Conservation (phyloP, 1,140 invertebrate species). For the Cephus cinctus region DNA sequence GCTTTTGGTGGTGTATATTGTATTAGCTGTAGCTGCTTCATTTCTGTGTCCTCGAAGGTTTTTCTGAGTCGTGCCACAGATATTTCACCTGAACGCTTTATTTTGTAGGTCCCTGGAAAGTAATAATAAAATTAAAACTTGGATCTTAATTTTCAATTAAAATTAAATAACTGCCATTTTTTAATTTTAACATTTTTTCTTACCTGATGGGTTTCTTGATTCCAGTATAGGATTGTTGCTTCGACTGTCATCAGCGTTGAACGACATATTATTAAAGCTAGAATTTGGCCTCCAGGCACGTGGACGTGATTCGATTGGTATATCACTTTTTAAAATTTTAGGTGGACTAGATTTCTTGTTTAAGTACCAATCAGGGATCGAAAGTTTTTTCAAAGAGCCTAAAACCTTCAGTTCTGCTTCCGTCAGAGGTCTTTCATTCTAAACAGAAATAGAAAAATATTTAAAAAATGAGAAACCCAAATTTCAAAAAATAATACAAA, state of each 20-base stretch:
- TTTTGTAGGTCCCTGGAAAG: too few relatives aligned
- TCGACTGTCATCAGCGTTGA: background rate
- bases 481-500: too few relatives aligned
- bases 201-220: background rate
- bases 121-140: background rate
- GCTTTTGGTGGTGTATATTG: too few relatives aligned
- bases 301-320: slow-evolving; percentile 21
- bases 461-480: too few relatives aligned
- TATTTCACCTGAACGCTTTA: too few relatives aligned
- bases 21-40: too few relatives aligned
- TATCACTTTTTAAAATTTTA: slow-evolving; percentile 25
- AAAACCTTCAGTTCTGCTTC: slow-evolving; percentile 60
- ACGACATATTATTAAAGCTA: background rate
- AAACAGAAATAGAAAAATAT: too few relatives aligned
- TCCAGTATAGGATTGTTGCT: background rate
- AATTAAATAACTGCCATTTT: background rate
- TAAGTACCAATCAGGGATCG: slow-evolving; percentile 62
- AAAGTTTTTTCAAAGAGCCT: slow-evolving; percentile 57
- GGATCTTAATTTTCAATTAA: background rate
- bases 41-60: too few relatives aligned
- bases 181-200: background rate
- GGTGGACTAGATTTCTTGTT: slow-evolving; percentile 36
- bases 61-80: too few relatives aligned
- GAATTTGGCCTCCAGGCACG: slow-evolving; percentile 22
- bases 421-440: slow-evolving; percentile 30